Evolutionary conservation across 1,140 invertebrate species (phyloP), one percentile per base, ranked within the genome.

Genomic region (Panagrolaimus sp.): DNA sequence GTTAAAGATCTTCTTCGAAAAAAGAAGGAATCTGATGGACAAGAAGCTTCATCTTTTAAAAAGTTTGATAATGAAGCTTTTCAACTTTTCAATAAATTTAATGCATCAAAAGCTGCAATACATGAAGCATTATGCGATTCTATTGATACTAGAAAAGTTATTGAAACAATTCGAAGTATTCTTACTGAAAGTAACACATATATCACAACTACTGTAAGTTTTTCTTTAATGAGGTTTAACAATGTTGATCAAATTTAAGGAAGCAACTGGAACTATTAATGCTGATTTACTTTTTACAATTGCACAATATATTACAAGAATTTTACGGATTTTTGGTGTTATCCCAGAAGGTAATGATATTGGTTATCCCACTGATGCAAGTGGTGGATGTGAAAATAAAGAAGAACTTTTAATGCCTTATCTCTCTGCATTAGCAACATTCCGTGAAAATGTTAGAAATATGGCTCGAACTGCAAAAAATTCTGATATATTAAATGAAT

Each of bases 71-170:
- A 51, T 11, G 16, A 13, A 13, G 74, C 65, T 11, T 47, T 71
- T 25, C 25, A 63, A 16, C 14, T 71, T 53, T 57, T 64, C 57
- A 75, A 84, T n/a, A 90, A 89, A 74, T 89, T 91, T 67, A 84
- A 83, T 65, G 73, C 85, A 27, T 87, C 87, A 0, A 89, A 91
- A 83, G 85, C 88, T 66, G 85, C 87, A 74, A 88, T 98, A 8
- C 92, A 96, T 83, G 86, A 85, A 38, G 90, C 93, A 16, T 86
- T 98, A 7, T 97, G 94, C 86, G 87, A 98, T 85, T 97, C 95
- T 82, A 88, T 99, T 66, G 93, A 99, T 84, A 98, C 96, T 0
- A 89, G 90, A 78, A 87, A 87, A 23, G 89, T 89, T 0, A 82
- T 98, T 42, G 92, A 97, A 78, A 85, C 86, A 5, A 86, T 98